Evolutionary conservation across 2,797 vertebrate genomes (phyloP), one percentile per base, ranked within the genome.

Genomic region (Sciurus vulgaris): DNA sequence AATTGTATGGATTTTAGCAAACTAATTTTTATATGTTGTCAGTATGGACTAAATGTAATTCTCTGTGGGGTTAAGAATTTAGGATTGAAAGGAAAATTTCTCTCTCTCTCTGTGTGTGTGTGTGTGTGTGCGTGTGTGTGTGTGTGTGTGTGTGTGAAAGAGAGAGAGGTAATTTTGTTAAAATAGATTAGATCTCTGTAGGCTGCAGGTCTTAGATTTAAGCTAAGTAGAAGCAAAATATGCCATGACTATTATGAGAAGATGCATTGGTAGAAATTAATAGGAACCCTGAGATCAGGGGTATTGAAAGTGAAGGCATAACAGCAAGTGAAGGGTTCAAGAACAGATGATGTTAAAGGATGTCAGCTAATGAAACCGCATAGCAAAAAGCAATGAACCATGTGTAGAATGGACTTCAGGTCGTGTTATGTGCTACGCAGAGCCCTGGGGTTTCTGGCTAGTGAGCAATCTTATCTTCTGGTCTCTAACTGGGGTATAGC

Each of bases 61-160:
- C 44, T 86, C 35, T 91, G 91, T 9, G 49, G 76, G 15, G 6
- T 69, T 93, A 72, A 96, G n/a, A 94, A 28, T 35, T 95, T 73
- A 81, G 12, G 85, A 77, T 65, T 51, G 30, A 92, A 96, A 83
- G 24, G 7, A 49, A 95, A 90, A 2, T 0, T 38, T 38, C 38
- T 38, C n/a, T n/a, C n/a, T n/a, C n/a, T n/a, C n/a, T n/a, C n/a
- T n/a, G n/a, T n/a, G n/a, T n/a, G 38, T 38, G 38, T 33, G 78
- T 76, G 26, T 65, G 47, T 41, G 18, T 65, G 51, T 56, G 24
- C 1, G 5, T 5, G 18, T 89, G 69, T 38, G 0, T 76, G 11
- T 63, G 81, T 54, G 13, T 35, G 18, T 20, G n/a, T 70, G 17
- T 56, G 22, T 6, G 7, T 69, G 20, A 17, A 8, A 0, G 5